Base-by-base conservation (phyloP, 2,113 vertebrate genomes). In the Morone chrysops region DNA sequence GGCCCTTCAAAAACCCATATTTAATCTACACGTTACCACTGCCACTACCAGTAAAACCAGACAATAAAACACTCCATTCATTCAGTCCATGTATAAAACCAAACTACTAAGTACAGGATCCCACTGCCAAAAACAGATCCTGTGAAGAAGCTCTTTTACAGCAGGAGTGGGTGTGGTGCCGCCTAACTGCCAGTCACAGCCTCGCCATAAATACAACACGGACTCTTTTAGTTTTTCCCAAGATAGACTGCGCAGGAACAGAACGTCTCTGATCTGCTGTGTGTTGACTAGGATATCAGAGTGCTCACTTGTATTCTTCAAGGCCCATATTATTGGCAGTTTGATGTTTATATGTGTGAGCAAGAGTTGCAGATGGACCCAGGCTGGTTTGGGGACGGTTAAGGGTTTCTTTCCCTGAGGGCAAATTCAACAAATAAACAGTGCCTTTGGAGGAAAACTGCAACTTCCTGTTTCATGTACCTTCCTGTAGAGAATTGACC, bases 91-190 rank as follows among this genome's bases (percentile, higher is more conserved):
- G 61, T 80, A 54, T 78, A 81, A 85, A 86, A 73, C 38, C 83
- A 78, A 12, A 25, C 54, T 56, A 9, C 66, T 75, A 75, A 87
- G 57, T 74, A 56, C 22, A 66, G 59, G 62, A 25, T 25, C 48
- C n/a, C 56, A 11, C 1, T 78, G 70, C 87, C 87, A 90, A 62
- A 71, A 51, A 57, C 48, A 22, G 81, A 65, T 48, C 53, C 18
- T 63, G 56, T 61, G 60, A 75, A 87, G 70, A 80, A 48, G 76
- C 62, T 53, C 56, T 84, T 79, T 47, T 70, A 41, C 57, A 77
- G 74, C 78, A 57, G 78, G n/a, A 54, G 70, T 63, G 84, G 89
- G 88, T 83, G 89, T 87, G 88, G 84, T 66, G 69, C 51, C 51
- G 54, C 82, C 71, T 77, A 79, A 79, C 67, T 63, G 80, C 65